phyloP scores from a whole-genome alignment of 2,113 vertebrate genomes.

The Rattus rattus region DNA sequence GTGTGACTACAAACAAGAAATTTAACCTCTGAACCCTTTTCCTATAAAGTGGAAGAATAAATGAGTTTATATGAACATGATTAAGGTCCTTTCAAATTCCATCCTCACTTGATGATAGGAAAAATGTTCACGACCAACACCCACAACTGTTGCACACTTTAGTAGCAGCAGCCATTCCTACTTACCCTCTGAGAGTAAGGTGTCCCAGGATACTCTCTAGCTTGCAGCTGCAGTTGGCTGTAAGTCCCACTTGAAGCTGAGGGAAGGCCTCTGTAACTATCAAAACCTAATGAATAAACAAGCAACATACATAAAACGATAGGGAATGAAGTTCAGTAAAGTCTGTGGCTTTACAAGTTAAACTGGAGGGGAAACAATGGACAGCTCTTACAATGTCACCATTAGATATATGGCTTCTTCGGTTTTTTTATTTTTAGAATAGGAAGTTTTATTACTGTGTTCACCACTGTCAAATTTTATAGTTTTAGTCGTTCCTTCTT shows the following conservation, averaged over 20 bases:
- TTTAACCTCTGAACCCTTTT: constrained; percentile 24
- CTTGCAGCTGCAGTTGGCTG: constrained; percentile 85
- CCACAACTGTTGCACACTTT: not conserved
- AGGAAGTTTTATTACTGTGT: not conserved
- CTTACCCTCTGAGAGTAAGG: constrained; percentile 91
- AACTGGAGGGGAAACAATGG: not conserved
- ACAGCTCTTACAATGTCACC: not conserved
- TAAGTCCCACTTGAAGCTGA: constrained; percentile 89
- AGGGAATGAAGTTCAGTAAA: constrained; percentile 32
- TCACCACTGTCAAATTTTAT: not conserved
- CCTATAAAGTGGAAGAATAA: not conserved
- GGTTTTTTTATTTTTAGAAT: not conserved
- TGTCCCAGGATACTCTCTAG: constrained; percentile 89
- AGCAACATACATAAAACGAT: constrained; percentile 54
- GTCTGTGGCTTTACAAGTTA: not conserved
- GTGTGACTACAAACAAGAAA: constrained; percentile 25
- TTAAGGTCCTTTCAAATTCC: not conserved
- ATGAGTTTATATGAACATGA: constrained; percentile 7
- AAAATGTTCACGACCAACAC: not conserved
- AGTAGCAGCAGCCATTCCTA: constrained; percentile 68
- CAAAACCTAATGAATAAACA: constrained; percentile 85
- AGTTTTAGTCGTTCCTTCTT: not conserved
- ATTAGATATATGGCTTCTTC: constrained; percentile 2
- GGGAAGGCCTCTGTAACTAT: constrained; percentile 87
- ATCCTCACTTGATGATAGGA: not conserved